phyloP scores from a whole-genome alignment of 2,113 vertebrate genomes.

The Hyperoodon ampullatus region DNA sequence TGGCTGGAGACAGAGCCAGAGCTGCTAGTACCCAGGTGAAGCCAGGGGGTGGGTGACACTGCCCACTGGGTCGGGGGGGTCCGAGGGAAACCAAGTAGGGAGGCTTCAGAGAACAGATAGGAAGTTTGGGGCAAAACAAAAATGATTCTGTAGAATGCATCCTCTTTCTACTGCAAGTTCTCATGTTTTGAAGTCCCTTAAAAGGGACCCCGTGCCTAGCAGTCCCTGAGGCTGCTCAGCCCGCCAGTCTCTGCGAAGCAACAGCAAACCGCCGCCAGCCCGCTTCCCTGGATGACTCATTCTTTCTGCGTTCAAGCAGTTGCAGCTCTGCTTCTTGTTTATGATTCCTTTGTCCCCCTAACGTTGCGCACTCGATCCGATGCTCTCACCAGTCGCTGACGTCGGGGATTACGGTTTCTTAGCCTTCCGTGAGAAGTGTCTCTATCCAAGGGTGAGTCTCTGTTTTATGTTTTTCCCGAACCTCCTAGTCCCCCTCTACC shows the following conservation, averaged over 20 bases:
- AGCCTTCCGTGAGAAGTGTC: background rate
- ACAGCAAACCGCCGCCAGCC: background rate
- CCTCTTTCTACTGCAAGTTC: background rate
- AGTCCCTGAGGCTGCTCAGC: background rate
- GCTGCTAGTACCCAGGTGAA: background rate
- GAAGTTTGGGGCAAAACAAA: background rate
- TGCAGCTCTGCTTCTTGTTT: background rate
- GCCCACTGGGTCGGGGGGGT: background rate
- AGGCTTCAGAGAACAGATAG: background rate
- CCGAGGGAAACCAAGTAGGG: background rate
- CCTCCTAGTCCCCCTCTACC: background rate
- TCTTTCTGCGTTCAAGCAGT: background rate
- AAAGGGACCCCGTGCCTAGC: background rate
- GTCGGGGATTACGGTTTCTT: fast-evolving
- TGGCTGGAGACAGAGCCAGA: background rate
- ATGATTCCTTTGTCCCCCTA: background rate
- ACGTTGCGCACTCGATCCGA: background rate
- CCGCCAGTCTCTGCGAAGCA: background rate
- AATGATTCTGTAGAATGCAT: background rate
- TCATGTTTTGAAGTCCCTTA: fast-evolving
- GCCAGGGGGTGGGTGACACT: background rate
- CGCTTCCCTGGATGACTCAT: background rate
- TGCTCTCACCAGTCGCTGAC: fast-evolving
- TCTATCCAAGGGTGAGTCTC: background rate
- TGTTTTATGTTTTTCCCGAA: background rate